Evolutionary conservation across 2,888 invertebrate genomes (phyloP).

Genomic region (Coleophora deauratella): DNA sequence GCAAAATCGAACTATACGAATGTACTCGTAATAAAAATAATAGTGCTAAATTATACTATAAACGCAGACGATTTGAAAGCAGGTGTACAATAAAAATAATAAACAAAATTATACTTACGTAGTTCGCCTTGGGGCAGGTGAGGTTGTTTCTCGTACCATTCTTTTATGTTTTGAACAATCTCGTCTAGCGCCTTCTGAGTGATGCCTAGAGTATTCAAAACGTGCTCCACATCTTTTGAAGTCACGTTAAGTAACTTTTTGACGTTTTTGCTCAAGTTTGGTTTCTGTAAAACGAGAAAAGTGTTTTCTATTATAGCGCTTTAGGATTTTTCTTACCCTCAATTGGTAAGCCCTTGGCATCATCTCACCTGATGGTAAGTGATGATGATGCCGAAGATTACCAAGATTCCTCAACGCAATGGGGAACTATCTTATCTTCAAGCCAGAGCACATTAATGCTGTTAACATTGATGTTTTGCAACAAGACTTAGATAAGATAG

Average conservation of each 20-base stretch:
- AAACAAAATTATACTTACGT: slow-evolving; percentile 18
- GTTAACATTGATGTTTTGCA: too few relatives aligned
- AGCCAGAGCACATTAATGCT: too few relatives aligned
- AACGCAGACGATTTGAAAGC: background rate
- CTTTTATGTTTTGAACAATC: slow-evolving; percentile 19
- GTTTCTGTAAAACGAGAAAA: slow-evolving; percentile 7
- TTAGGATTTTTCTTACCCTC: too few relatives aligned
- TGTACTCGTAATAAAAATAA: too few relatives aligned
- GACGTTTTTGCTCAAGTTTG: slow-evolving; percentile 3
- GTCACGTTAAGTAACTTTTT: slow-evolving; percentile 2
- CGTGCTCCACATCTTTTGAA: background rate
- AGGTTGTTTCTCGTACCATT: slow-evolving; percentile 40
- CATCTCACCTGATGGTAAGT: too few relatives aligned
- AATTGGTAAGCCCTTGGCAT: too few relatives aligned
- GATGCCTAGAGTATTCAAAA: background rate
- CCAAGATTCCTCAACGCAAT: too few relatives aligned
- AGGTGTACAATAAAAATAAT: background rate
- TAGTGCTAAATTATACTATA: too few relatives aligned
- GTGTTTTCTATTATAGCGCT: background rate
- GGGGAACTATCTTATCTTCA: too few relatives aligned
- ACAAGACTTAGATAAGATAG: too few relatives aligned
- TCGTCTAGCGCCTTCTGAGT: slow-evolving; percentile 8
- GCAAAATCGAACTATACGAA: too few relatives aligned
- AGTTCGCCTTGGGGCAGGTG: slow-evolving; percentile 40
- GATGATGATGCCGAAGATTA: too few relatives aligned